These are phyloP conservation scores for Scatophagus argus DNA, from an alignment of 2,113 vertebrate genomes.

Conservation along the genomic window DNA sequence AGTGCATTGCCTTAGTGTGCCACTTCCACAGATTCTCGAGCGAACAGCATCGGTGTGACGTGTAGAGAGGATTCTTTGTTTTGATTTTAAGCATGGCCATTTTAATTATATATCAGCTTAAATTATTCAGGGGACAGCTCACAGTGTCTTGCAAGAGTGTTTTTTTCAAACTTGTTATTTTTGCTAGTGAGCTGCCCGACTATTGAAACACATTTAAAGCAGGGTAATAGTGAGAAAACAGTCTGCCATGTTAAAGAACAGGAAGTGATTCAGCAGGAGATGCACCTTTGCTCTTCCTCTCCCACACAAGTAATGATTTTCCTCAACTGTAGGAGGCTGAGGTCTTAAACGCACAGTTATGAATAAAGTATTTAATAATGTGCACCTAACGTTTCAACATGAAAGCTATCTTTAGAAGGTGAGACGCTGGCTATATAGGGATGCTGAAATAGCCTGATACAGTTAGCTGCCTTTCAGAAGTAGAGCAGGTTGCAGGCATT, in stretches of 20 bases:
- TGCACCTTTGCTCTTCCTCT: slow-evolving; percentile 7
- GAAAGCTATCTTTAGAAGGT: slow-evolving; percentile 20
- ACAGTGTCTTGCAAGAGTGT: slow-evolving; percentile 21
- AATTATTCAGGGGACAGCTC: slow-evolving; percentile 58
- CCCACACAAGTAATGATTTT: slow-evolving; percentile 12
- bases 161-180: slow-evolving; percentile 38
- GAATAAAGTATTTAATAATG: slow-evolving; percentile 34
- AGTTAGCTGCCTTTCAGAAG: background rate
- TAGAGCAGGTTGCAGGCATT: background rate
- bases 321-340: slow-evolving; percentile 3
- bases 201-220: slow-evolving; percentile 45
- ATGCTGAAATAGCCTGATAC: background rate
- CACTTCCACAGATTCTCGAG: slow-evolving; percentile 19
- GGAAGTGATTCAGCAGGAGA: slow-evolving; percentile 18
- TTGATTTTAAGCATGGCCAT: slow-evolving; percentile 50
- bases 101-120: slow-evolving; percentile 64
- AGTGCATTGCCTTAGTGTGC: slow-evolving; percentile 28
- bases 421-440: background rate
- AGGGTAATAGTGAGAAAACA: slow-evolving; percentile 24
- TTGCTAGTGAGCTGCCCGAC: slow-evolving; percentile 33
- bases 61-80: slow-evolving; percentile 49
- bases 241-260: slow-evolving; percentile 16
- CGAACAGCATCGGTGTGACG: slow-evolving; percentile 40
- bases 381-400: slow-evolving; percentile 13
- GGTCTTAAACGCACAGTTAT: background rate